phyloP scores from a whole-genome alignment of 2,797 vertebrate species.

The Dendrocincla fuliginosa region DNA sequence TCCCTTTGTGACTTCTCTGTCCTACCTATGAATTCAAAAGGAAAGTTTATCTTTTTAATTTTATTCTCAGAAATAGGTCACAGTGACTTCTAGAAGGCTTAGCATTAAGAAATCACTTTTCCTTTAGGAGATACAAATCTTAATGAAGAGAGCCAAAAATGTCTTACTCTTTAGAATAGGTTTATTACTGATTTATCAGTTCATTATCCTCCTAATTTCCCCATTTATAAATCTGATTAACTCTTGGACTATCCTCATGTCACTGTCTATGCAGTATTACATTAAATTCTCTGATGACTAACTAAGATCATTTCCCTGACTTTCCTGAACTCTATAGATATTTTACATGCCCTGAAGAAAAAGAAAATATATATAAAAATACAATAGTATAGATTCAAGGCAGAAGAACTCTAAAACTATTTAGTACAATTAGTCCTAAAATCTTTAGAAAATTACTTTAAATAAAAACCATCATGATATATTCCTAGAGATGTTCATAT shows the following conservation, averaged over 20 bases:
- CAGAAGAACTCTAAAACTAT: neutral
- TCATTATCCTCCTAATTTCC: conserved; percentile 78
- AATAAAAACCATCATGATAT: neutral
- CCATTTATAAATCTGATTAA: conserved; percentile 80
- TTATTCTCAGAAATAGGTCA: conserved; percentile 61
- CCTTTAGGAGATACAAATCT: conserved; percentile 74
- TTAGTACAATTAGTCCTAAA: neutral
- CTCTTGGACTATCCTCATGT: conserved; percentile 68
- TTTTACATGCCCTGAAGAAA: neutral
- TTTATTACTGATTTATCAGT: conserved; percentile 79
- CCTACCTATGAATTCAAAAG: conserved; percentile 48
- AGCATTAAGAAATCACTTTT: conserved; percentile 68
- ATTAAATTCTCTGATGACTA: conserved; percentile 61
- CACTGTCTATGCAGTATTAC: conserved; percentile 32
- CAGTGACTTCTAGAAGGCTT: conserved; percentile 54
- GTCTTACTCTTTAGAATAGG: conserved; percentile 72
- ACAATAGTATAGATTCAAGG: neutral
- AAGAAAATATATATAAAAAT: neutral
- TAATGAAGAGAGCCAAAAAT: conserved; percentile 76
- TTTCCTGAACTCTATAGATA: conserved; percentile 38
- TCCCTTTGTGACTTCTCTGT: conserved; percentile 34
- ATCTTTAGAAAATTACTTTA: conserved; percentile 1
- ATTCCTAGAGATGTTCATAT: neutral
- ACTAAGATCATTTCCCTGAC: conserved; percentile 38
- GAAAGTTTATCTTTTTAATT: conserved; percentile 61